Evolutionary conservation across 2,888 invertebrate species (phyloP).

Genomic region (Philereme transversata): DNA sequence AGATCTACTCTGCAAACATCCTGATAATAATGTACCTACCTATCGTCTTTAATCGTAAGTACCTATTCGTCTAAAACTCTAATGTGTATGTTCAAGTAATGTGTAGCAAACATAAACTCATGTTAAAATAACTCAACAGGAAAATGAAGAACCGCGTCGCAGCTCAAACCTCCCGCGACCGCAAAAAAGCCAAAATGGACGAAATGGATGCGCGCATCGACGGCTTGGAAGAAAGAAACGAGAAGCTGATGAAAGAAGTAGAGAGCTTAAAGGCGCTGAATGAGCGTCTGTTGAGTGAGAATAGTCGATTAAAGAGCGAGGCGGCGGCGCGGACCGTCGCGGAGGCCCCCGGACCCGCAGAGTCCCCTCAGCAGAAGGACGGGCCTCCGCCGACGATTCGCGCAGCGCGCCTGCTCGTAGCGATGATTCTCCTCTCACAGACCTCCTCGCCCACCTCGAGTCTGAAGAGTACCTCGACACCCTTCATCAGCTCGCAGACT

Average conservation of each 20-base stretch:
- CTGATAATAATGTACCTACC: too few species aligned
- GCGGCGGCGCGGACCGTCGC: slow-evolving; percentile 87
- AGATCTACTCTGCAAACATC: too few species aligned
- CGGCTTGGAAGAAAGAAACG: slow-evolving; percentile 85
- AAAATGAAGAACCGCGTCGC: slow-evolving; percentile 98
- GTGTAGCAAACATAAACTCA: too few species aligned
- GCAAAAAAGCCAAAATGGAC: slow-evolving; percentile 97
- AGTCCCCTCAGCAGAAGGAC: slow-evolving; percentile 98
- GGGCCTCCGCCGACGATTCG: slow-evolving; percentile 89
- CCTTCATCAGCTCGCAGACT: slow-evolving; percentile 92
- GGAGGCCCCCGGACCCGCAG: slow-evolving; percentile 90
- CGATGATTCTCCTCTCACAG: slow-evolving; percentile 93
- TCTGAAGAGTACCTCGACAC: slow-evolving; percentile 88
- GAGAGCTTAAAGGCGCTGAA: slow-evolving; percentile 87
- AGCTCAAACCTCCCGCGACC: slow-evolving; percentile 97
- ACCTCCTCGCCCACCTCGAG: slow-evolving; percentile 92
- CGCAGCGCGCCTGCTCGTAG: slow-evolving; percentile 88
- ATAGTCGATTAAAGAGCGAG: slow-evolving; percentile 83
- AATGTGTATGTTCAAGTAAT: too few species aligned
- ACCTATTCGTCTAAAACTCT: too few species aligned
- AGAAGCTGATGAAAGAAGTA: slow-evolving; percentile 86
- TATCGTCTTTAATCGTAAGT: too few species aligned
- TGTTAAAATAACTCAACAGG: slow-evolving; percentile 74
- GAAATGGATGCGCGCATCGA: slow-evolving; percentile 91
- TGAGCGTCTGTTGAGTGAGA: slow-evolving; percentile 87